Evolutionary conservation across 1,140 invertebrate genomes (phyloP).

Genomic region (Dolichoris vasculosae): DNA sequence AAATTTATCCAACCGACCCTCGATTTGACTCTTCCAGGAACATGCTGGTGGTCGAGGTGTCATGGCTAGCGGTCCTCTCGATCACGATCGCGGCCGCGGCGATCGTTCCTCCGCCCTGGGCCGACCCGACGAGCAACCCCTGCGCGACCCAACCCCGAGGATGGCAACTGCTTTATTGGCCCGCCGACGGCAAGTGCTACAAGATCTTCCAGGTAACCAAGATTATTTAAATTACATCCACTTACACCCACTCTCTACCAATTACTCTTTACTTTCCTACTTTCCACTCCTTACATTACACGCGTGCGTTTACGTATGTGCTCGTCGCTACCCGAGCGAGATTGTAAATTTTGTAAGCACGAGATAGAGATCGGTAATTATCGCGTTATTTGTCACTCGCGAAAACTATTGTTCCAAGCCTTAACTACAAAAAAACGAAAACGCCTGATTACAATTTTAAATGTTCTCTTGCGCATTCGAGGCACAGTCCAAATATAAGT

Average conservation of each 20-base stretch:
- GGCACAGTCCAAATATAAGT: conserved; percentile 23
- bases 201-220: conserved; percentile 88
- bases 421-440: not conserved
- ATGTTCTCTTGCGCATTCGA: conserved; percentile 16
- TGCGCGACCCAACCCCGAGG: conserved; percentile 85
- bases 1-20: no score
- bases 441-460: conserved; percentile 40
- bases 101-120: conserved; percentile 88
- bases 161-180: conserved; percentile 90
- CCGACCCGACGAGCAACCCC: conserved; percentile 85
- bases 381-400: no score
- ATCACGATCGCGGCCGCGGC: conserved; percentile 67
- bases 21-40: not conserved
- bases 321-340: no score
- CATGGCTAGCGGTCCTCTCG: not conserved
- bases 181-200: conserved; percentile 86
- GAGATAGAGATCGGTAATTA: no score
- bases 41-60: not conserved
- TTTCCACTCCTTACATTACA: no score
- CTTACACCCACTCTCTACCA: not conserved
- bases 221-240: no score
- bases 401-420: no score
- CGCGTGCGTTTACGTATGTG: no score
- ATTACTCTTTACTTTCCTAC: no score
- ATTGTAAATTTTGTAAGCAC: no score